A percentile compares a stretch with the other conserved stretches of the same genome.
Conservation (phyloP, 2,113 vertebrate genomes). For the Macaca nemestrina region DNA sequence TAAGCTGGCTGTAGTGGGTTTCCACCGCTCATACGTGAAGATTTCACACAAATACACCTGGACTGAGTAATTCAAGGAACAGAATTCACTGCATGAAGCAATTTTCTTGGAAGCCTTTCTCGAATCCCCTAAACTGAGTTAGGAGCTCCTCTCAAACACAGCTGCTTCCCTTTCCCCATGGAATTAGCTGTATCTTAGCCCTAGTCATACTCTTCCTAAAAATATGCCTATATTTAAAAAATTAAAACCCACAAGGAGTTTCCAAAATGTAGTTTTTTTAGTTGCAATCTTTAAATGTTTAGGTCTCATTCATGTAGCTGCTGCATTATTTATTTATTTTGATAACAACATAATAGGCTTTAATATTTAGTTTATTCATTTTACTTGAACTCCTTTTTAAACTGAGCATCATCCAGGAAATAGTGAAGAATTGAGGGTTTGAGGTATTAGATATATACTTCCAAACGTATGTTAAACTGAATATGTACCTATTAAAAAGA, state of each 20-base stretch:
- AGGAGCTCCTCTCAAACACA: rapidly evolving
- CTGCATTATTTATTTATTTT: neutral
- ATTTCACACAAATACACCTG: neutral
- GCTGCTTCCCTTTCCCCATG: neutral
- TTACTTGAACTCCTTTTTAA: neutral
- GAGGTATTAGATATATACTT: neutral
- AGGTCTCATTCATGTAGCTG: neutral
- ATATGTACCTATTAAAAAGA: neutral
- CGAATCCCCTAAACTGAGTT: neutral
- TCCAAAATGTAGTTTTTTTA: neutral
- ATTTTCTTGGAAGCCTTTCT: too few relatives aligned
- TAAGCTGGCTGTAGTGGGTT: too few relatives aligned
- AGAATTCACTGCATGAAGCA: neutral
- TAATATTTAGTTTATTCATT: neutral
- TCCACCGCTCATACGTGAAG: neutral
- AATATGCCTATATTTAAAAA: neutral
- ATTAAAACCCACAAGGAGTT: neutral
- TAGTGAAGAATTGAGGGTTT: neutral
- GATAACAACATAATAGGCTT: neutral
- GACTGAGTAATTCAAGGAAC: neutral
- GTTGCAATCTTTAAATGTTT: neutral
- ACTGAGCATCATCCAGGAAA: neutral
- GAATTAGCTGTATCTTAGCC: neutral
- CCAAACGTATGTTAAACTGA: neutral
- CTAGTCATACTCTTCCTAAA: neutral